Evolutionary conservation across 2,888 invertebrate species (phyloP), one percentile per base, ranked within the genome.

Genomic region (Serrognathus titanus): DNA sequence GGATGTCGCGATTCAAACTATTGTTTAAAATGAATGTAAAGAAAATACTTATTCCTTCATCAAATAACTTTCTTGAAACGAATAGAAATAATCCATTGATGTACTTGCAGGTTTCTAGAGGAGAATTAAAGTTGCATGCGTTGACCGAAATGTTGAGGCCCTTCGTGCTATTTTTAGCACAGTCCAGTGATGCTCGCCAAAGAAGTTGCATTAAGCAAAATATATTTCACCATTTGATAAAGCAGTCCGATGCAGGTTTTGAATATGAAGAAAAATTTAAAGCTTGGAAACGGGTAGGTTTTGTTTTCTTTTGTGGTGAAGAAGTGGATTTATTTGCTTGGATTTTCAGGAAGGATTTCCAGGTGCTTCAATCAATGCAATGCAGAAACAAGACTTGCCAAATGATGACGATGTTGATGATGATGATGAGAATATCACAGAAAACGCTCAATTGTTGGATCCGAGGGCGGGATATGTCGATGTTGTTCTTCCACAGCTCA

Each of bases 401-500:
- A 62, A 57, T 6, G 69, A 68, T 13, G 68, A 61, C 0, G 3
- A 61, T 36, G 31, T 43, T 59, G 57, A 60, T 24, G 60, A 60
- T 3, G 56, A 53, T 8, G 59, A 56, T 31, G 63, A 68, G 37
- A 73, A 71, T 51, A 60, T 49, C 57, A 8, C 43, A 47, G 54
- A 61, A 7, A 68, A 68, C 53, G 64, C 67, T 13, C 24, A 31
- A 7, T 31, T 31, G 24, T 62, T 76, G 24, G 94, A 94, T 81
- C 92, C 92, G 0, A 81, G 93, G 47, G 93, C 93, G 2, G 94
- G 93, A 0, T 82, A 83, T 53, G 88, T 92, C 1, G 82, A 91
- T 76, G 91, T 91, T 3, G 79, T 81, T 47, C 81, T 94, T 62
- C 83, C 88, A 0, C 83, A 86, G 63, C 75, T 94, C 51, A 81